Evolutionary conservation across 64 coral and sea anemone genomes (phyloP).

Genomic region (Actinia equina): DNA sequence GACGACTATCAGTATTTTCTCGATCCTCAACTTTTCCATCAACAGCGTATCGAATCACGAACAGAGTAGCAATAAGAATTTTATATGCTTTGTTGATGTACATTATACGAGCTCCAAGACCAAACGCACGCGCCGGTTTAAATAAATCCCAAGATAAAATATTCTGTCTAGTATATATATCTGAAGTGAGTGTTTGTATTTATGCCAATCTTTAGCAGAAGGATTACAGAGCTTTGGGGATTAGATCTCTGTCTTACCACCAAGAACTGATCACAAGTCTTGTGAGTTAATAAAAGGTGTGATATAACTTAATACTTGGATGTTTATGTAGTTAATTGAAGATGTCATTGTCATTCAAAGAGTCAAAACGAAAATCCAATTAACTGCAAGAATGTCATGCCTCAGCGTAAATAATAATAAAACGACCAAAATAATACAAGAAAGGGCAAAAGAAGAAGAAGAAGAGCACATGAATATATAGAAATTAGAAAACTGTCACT

Average conservation of each 20-base stretch:
- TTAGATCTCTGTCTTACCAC: background rate
- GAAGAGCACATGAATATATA: too few species aligned
- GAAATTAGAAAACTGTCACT: too few species aligned
- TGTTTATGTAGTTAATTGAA: slow-evolving; percentile 61
- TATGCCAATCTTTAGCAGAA: background rate
- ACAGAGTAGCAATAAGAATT: background rate
- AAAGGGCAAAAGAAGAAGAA: background rate
- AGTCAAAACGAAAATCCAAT: slow-evolving; percentile 7
- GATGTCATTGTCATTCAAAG: slow-evolving; percentile 25
- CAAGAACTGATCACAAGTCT: background rate
- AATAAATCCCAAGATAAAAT: background rate
- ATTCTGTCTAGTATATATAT: background rate
- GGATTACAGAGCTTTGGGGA: background rate
- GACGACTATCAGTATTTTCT: background rate
- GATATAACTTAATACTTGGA: background rate
- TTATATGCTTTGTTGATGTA: background rate
- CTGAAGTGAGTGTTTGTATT: background rate
- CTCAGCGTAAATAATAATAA: background rate
- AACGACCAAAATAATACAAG: background rate
- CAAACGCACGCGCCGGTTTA: background rate
- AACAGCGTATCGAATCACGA: background rate
- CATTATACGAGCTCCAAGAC: background rate
- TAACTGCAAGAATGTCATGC: slow-evolving; percentile 1
- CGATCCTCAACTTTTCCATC: background rate
- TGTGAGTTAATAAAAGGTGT: background rate